A percentile compares a stretch with the other conserved stretches of the same genome.
Conservation (phyloP, 1,140 invertebrate species). For the Calephelis nemesis region DNA sequence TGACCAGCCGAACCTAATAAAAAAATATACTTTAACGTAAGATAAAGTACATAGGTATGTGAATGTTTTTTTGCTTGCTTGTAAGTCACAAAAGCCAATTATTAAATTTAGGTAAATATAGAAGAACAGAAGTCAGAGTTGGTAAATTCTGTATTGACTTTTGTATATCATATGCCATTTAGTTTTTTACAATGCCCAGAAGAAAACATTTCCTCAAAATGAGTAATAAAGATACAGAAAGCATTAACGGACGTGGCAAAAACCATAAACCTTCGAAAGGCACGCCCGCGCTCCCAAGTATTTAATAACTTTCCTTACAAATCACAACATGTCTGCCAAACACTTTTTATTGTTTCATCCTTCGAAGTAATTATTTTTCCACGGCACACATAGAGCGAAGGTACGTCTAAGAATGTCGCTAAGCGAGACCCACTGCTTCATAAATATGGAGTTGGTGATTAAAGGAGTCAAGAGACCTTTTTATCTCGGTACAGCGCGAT, state of each 20-base stretch:
- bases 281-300: constrained; percentile 13
- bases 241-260: constrained; percentile 1
- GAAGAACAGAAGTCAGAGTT: too few species aligned
- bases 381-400: constrained; percentile 32
- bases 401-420: constrained; percentile 58
- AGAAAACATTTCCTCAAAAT: not conserved
- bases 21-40: too few species aligned
- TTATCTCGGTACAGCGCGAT: constrained; percentile 31
- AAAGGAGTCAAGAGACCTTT: constrained; percentile 47
- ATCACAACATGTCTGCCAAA: constrained; percentile 23
- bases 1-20: too few species aligned
- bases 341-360: constrained; percentile 26
- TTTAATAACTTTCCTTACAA: constrained; percentile 30
- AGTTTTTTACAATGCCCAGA: too few species aligned
- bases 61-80: too few species aligned
- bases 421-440: constrained; percentile 44
- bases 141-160: not conserved
- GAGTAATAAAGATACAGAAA: constrained; percentile 9
- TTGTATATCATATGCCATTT: not conserved
- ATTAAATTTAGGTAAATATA: too few species aligned
- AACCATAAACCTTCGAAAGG: not conserved
- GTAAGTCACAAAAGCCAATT: too few species aligned
- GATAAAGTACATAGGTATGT: too few species aligned
- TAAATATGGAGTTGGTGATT: constrained; percentile 69
- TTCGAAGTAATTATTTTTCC: constrained; percentile 38